Evolutionary conservation across 2,797 vertebrate genomes (phyloP).

Genomic region (Brotula barbata): DNA sequence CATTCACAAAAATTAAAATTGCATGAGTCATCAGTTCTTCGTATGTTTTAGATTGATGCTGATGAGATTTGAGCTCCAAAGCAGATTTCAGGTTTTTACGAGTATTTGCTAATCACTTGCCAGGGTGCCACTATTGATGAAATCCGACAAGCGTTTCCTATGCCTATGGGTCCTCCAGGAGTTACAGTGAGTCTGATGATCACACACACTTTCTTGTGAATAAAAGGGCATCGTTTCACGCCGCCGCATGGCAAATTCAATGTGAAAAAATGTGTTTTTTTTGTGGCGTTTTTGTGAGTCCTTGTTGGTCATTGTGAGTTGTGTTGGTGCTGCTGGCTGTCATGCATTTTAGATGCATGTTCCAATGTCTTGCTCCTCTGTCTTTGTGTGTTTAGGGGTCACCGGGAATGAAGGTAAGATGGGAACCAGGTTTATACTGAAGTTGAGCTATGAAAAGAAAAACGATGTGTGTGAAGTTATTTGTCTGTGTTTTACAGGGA

Average conservation of each 20-base stretch:
- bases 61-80: too few relatives aligned
- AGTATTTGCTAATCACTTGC: conserved; percentile 16
- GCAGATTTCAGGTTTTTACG: too few relatives aligned
- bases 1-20: too few relatives aligned
- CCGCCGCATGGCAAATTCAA: conserved; percentile 32
- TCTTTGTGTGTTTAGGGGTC: conserved; percentile 74
- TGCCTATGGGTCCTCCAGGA: conserved; percentile 81
- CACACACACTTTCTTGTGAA: conserved; percentile 17
- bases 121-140: conserved; percentile 75
- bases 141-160: conserved; percentile 73
- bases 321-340: conserved; percentile 14
- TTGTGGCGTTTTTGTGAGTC: conserved; percentile 20
- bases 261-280: conserved; percentile 6
- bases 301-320: conserved; percentile 25
- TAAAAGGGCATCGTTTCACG: conserved; percentile 26
- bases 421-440: conserved; percentile 3
- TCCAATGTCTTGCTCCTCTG: conserved; percentile 47
- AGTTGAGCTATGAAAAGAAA: conserved; percentile 2
- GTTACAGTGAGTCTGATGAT: conserved; percentile 66
- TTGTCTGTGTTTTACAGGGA: conserved; percentile 69
- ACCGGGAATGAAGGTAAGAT: conserved; percentile 77
- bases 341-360: conserved; percentile 59
- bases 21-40: too few relatives aligned
- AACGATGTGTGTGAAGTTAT: conserved; percentile 5
- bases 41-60: too few relatives aligned